phyloP scores from a whole-genome alignment of 2,888 invertebrate species.

The Polietes domitor region DNA sequence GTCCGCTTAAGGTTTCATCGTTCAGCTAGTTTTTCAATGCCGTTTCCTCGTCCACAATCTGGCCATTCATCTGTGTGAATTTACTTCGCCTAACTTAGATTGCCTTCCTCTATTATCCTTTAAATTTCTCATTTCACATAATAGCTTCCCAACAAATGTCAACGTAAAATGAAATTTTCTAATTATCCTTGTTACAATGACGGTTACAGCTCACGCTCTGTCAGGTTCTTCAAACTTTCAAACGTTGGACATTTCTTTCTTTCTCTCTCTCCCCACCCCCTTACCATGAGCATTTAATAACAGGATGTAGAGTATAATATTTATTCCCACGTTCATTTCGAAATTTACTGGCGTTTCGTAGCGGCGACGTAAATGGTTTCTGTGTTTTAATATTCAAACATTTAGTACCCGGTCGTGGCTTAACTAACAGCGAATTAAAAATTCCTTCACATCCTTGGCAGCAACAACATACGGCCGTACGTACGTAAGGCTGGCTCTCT shows the following conservation, averaged over 20 bases:
- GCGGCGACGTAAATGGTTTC: slow-evolving; percentile 19
- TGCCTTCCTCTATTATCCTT: too few species aligned
- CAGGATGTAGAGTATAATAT: slow-evolving; percentile 55
- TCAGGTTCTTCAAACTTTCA: background rate
- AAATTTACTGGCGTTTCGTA: background rate
- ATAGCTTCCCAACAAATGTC: slow-evolving; percentile 6
- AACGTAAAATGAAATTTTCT: background rate
- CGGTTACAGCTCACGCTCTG: background rate
- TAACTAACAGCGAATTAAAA: slow-evolving; percentile 52
- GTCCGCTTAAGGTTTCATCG: too few species aligned
- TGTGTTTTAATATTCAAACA: slow-evolving; percentile 45
- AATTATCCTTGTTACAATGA: slow-evolving; percentile 20
- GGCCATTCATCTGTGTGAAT: too few species aligned
- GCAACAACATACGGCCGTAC: background rate
- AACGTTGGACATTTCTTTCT: background rate
- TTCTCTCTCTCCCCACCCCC: too few species aligned
- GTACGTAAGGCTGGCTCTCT: background rate
- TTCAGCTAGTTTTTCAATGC: too few species aligned
- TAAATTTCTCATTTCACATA: background rate
- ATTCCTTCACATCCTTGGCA: slow-evolving; percentile 63
- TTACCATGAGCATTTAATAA: slow-evolving; percentile 3
- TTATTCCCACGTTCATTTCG: slow-evolving; percentile 61
- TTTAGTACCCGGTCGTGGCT: slow-evolving; percentile 42
- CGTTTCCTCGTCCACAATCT: too few species aligned
- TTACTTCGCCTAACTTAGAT: too few species aligned